phyloP scores from a whole-genome alignment of 2,797 vertebrate species.

The Acipenser oxyrinchus region DNA sequence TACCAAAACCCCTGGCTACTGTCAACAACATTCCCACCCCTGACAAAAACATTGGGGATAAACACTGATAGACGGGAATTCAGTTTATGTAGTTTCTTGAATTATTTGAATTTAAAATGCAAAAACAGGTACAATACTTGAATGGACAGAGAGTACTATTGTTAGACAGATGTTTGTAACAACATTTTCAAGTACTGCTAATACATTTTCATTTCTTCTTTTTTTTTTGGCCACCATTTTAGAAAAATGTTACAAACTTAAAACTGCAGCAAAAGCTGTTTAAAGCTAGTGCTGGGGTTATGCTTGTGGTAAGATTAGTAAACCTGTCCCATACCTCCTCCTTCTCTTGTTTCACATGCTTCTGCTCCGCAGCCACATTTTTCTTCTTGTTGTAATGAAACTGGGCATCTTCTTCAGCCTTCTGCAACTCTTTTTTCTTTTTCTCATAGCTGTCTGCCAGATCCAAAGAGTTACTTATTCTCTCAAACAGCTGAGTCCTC shows the following conservation, averaged over 20 bases:
- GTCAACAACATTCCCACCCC: too few relatives aligned
- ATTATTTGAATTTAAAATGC: too few relatives aligned
- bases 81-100: too few relatives aligned
- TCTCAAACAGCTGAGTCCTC: constrained; percentile 81
- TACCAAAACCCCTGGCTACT: too few relatives aligned
- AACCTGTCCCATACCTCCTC: constrained; percentile 61
- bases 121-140: too few relatives aligned
- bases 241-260: background rate
- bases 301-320: background rate
- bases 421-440: constrained; percentile 67
- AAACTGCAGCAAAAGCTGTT: background rate
- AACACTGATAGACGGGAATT: too few relatives aligned
- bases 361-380: constrained; percentile 67
- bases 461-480: constrained; percentile 75
- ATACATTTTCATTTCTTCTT: too few relatives aligned
- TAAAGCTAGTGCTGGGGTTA: background rate
- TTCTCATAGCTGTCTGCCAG: constrained; percentile 67
- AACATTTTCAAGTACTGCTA: too few relatives aligned
- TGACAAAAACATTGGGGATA: too few relatives aligned
- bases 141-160: too few relatives aligned
- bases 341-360: constrained; percentile 74
- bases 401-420: constrained; percentile 78
- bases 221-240: too few relatives aligned
- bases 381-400: constrained; percentile 86
- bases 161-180: too few relatives aligned